These are phyloP conservation scores for Atethmia centrago DNA, from an alignment of 2,888 invertebrate species.

Conservation along the genomic window DNA sequence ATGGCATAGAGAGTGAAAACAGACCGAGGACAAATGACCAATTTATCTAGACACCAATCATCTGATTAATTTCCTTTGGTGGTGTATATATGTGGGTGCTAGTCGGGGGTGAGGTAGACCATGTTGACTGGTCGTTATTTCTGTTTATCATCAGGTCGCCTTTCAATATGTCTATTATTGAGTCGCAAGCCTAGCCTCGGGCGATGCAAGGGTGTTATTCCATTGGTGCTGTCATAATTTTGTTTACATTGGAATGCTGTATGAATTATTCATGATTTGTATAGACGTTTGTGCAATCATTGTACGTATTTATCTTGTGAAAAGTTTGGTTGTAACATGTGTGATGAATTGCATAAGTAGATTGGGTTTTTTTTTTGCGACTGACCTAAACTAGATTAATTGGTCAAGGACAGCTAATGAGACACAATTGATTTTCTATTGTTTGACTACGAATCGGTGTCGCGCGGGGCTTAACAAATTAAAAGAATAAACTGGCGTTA, in stretches of 20 bases:
- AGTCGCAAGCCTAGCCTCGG: conserved; percentile 75
- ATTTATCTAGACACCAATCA: conserved; percentile 70
- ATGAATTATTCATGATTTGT: conserved; percentile 66
- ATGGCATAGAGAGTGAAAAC: conserved; percentile 88
- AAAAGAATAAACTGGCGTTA: no score
- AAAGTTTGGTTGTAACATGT: conserved; percentile 37
- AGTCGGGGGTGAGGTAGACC: conserved; percentile 59
- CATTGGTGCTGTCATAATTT: conserved; percentile 73
- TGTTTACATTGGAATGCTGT: conserved; percentile 76
- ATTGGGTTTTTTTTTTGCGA: neutral
- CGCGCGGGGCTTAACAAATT: no score
- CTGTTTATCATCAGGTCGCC: conserved; percentile 73
- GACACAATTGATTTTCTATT: no score
- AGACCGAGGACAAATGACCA: conserved; percentile 73
- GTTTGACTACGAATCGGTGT: no score
- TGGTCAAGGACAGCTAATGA: no score
- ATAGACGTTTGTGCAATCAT: conserved; percentile 59
- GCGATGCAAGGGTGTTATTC: conserved; percentile 78
- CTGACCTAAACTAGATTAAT: no score
- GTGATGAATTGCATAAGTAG: conserved; percentile 42
- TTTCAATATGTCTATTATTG: conserved; percentile 80
- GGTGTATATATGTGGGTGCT: conserved; percentile 21
- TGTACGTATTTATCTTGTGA: conserved; percentile 44
- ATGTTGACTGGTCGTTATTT: conserved; percentile 64
- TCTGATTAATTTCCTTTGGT: conserved; percentile 41